Evolutionary conservation across 2,888 invertebrate species (phyloP), one percentile per base, ranked within the genome.

Genomic region (Petrolisthes manimaculis): DNA sequence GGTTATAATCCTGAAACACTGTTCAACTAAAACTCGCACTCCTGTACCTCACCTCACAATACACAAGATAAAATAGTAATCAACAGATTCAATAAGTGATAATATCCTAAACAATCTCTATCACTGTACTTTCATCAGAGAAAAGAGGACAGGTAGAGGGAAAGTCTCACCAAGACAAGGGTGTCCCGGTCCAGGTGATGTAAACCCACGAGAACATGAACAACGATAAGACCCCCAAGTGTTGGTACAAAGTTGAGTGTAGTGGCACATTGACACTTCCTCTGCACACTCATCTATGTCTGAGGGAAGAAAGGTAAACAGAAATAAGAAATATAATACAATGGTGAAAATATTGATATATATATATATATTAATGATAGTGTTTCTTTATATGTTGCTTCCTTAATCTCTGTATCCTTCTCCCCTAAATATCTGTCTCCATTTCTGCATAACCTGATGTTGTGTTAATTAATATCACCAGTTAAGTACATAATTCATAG

Each of bases 231-330:
- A 94, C 61, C 95, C 95, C 79, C 93, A 92, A 0, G 94, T 93
- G 93, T 95, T 95, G 91, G 93, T 94, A 92, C 95, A 95, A 90
- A 93, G 92, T 92, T 94, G 94, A 61, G 94, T 94, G 91, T 93
- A 93, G 92, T 94, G 94, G 92, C 95, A 95, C 83, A 92, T 92
- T 91, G 92, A 93, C 91, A 91, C 92, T 91, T 91, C 93, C 91
- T 92, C 92, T 37, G 92, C 77, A 91, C 95, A 95, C 92, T 95
- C 95, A 93, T 95, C 95, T 61, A 95, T 93, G 92, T 95, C 95
- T 95, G 92, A 0, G 92, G 92, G 78, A 92, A 71, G 54, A 77
- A 5, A 74, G 51, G 67, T 81, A 81, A 51, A 37, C n/a, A 37
- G n/a, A 51, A 21, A 81, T 61, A 67, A n/a, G 24, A 74, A 74